Percentiles rank a stretch among this genome's conserved stretches.
Evolutionary conservation across 2,113 vertebrate species (phyloP).

Genomic region (Nicator chloris): DNA sequence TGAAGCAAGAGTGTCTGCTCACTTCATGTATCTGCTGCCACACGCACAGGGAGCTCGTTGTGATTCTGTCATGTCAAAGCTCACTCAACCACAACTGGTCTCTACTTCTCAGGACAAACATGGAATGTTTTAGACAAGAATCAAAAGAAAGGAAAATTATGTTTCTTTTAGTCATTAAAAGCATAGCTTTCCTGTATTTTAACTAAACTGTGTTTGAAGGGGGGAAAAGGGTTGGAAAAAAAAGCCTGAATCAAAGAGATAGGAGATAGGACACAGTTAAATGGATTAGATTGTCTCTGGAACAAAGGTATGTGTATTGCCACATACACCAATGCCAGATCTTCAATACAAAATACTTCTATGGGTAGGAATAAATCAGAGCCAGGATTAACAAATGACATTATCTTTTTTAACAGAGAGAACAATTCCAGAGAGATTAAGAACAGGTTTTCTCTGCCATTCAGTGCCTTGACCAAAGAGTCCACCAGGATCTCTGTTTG

Average conservation of each 20-base stretch:
- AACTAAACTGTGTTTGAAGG: not conserved
- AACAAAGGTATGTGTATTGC: not conserved
- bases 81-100: not conserved
- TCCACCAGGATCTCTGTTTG: not conserved
- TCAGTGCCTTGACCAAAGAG: not conserved
- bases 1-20: not conserved
- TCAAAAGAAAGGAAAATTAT: conserved; percentile 35
- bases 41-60: not conserved
- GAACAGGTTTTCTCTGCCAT: not conserved
- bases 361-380: not conserved
- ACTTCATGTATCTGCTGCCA: not conserved
- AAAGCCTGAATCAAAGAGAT: conserved; percentile 14
- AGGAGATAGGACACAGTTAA: not conserved
- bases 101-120: conserved; percentile 45
- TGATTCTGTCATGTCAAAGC: not conserved
- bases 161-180: conserved; percentile 31
- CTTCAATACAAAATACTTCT: not conserved
- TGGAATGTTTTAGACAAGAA: conserved; percentile 56
- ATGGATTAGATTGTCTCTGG: not conserved
- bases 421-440: not conserved
- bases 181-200: conserved; percentile 12
- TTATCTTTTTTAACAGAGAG: not conserved
- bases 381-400: not conserved
- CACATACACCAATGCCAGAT: not conserved
- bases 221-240: not conserved